A percentile compares a stretch with the other conserved stretches of the same genome.
These are phyloP conservation scores for Marcusenius ussheri DNA, from an alignment of 2,113 vertebrate species.

Conservation along the genomic window DNA sequence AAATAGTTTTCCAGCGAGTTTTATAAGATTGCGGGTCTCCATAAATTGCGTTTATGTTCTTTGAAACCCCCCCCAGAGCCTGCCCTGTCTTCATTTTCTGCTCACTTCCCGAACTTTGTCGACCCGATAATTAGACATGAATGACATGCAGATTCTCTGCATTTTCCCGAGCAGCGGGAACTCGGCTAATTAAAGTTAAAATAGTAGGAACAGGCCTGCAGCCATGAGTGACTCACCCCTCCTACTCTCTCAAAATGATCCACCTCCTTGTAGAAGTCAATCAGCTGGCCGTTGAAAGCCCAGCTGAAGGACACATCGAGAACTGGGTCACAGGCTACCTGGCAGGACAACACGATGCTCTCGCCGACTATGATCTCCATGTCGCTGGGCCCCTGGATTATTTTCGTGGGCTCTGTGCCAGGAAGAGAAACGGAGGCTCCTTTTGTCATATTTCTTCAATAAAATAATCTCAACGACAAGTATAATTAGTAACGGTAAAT, in stretches of 20 bases:
- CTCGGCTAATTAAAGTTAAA: not conserved
- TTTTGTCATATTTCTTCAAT: not conserved
- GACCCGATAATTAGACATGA: not conserved
- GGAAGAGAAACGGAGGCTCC: constrained; percentile 24
- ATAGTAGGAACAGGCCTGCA: not conserved
- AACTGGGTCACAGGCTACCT: constrained; percentile 78
- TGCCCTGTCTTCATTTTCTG: not conserved
- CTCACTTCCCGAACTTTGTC: not conserved
- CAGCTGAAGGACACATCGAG: constrained; percentile 83
- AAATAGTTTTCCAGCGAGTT: not conserved
- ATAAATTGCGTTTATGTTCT: not conserved
- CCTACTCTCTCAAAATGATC: constrained; percentile 87
- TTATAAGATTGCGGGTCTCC: not conserved
- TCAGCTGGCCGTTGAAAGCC: constrained; percentile 82
- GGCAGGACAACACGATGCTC: constrained; percentile 85
- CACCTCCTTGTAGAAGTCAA: constrained; percentile 73
- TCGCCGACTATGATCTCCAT: constrained; percentile 91
- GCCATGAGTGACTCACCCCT: constrained; percentile 70
- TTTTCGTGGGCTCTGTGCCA: constrained; percentile 79
- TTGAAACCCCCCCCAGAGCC: not conserved
- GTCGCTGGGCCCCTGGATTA: constrained; percentile 79
- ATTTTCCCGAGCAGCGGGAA: not conserved
- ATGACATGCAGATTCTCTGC: not conserved
- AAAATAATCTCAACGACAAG: not conserved
- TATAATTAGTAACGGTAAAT: too few species aligned